These are phyloP conservation scores for Geotria australis DNA, from an alignment of 2,797 vertebrate species.

Conservation along the genomic window DNA sequence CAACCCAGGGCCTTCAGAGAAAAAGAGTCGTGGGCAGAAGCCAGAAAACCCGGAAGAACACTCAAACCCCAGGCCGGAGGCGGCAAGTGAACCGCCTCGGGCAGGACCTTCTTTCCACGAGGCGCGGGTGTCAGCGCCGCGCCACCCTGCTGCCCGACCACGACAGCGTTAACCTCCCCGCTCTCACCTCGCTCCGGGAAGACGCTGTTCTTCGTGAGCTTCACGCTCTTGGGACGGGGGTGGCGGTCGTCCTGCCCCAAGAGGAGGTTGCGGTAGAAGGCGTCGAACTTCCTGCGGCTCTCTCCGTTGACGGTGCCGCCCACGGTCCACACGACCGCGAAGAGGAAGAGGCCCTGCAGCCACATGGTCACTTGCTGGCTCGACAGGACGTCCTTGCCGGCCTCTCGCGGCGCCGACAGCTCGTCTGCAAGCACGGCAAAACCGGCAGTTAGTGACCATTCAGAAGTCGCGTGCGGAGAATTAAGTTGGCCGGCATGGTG, in stretches of 20 bases:
- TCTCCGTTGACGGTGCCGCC: slow-evolving; percentile 37
- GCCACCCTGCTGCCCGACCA: too few species aligned
- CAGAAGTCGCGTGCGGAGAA: too few species aligned
- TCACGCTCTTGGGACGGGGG: slow-evolving; percentile 35
- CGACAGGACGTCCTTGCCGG: slow-evolving; percentile 15
- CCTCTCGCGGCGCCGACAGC: slow-evolving; percentile 11
- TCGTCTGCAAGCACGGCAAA: slow-evolving; percentile 26
- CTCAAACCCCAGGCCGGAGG: too few species aligned
- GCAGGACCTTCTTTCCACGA: background rate
- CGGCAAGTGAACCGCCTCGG: background rate
- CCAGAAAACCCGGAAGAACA: background rate
- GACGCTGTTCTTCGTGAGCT: slow-evolving; percentile 31
- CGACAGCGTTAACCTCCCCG: too few species aligned
- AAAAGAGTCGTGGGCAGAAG: background rate
- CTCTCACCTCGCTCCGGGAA: slow-evolving; percentile 48
- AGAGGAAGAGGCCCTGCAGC: slow-evolving; percentile 62
- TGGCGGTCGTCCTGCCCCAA: slow-evolving; percentile 17
- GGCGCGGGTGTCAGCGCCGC: too few species aligned
- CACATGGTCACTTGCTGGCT: slow-evolving; percentile 37
- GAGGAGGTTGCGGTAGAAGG: slow-evolving; percentile 41
- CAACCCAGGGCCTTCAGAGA: too few species aligned
- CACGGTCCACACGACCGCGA: slow-evolving; percentile 50
- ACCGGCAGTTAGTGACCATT: background rate
- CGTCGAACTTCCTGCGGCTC: slow-evolving; percentile 49
- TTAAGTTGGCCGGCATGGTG: too few species aligned